Percentiles rank a stretch among this genome's conserved stretches.
phyloP scores from a whole-genome alignment of 2,888 invertebrate genomes.

The Morpho deidamia region DNA sequence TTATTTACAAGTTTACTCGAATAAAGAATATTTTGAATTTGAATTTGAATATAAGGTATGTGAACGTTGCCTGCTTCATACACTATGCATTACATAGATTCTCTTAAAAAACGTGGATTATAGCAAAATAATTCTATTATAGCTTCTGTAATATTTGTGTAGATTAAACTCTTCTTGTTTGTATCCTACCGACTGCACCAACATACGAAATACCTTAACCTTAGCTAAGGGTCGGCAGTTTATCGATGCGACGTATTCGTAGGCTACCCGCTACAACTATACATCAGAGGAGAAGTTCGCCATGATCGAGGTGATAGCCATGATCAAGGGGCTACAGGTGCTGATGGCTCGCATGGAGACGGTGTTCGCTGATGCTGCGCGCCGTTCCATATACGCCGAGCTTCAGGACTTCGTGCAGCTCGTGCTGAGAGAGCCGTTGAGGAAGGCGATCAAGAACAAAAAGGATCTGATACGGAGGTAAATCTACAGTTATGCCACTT shows the following conservation, averaged over 20 bases:
- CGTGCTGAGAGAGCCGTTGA: slow-evolving; percentile 90
- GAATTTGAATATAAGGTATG: too few relatives aligned
- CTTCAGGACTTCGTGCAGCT: slow-evolving; percentile 98
- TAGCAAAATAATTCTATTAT: too few relatives aligned
- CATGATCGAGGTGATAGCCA: slow-evolving; percentile 97
- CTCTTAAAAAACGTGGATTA: too few relatives aligned
- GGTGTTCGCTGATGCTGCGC: slow-evolving; percentile 78
- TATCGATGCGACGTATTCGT: slow-evolving; percentile 18
- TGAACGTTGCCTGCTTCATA: too few relatives aligned
- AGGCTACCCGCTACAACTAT: slow-evolving; percentile 98
- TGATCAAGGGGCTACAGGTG: slow-evolving; percentile 99
- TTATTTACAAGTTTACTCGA: too few relatives aligned
- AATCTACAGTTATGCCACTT: not conserved
- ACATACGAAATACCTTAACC: too few relatives aligned
- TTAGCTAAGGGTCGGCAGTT: too few relatives aligned
- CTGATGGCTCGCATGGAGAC: slow-evolving; percentile 98
- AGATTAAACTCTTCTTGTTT: too few relatives aligned
- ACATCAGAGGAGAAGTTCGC: slow-evolving; percentile 98
- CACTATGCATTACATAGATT: too few relatives aligned
- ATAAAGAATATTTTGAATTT: too few relatives aligned
- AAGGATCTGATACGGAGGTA: slow-evolving; percentile 94
- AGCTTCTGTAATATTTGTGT: too few relatives aligned
- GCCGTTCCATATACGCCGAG: slow-evolving; percentile 95
- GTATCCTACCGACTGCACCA: too few relatives aligned
- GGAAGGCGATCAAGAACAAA: slow-evolving; percentile 98